These are phyloP conservation scores for Amphiura filiformis DNA, from an alignment of 35 echinoderm and acorn worm species.

Conservation along the genomic window DNA sequence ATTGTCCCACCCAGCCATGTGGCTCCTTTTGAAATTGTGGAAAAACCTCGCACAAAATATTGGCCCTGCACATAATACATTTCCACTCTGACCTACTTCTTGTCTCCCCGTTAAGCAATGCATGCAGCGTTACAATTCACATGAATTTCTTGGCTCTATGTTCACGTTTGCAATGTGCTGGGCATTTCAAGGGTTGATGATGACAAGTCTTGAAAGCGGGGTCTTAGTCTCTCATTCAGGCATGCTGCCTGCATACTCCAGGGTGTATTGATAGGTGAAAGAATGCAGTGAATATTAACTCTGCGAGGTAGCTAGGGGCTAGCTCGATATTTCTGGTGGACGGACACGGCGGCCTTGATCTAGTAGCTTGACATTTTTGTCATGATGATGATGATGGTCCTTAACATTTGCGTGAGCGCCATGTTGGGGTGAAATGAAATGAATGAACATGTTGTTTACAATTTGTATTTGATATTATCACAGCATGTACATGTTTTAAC, in stretches of 20 bases:
- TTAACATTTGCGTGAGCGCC: not conserved
- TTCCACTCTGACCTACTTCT: not conserved
- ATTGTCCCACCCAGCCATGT: not conserved
- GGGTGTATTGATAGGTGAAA: not conserved
- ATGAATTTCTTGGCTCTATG: not conserved
- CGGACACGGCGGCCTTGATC: not conserved
- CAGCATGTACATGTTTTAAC: too few species aligned
- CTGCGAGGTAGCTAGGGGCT: not conserved
- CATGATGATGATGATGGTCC: not conserved
- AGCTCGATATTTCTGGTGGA: not conserved
- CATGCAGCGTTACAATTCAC: not conserved
- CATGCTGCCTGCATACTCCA: not conserved
- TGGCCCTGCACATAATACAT: not conserved
- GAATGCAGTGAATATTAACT: not conserved
- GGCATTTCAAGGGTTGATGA: not conserved
- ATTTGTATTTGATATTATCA: too few species aligned
- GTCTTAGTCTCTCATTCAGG: not conserved
- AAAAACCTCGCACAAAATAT: not conserved
- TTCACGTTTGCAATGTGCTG: not conserved
- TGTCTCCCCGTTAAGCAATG: not conserved
- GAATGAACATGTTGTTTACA: too few species aligned
- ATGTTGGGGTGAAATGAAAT: not conserved
- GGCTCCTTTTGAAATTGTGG: not conserved
- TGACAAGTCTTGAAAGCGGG: too few species aligned
- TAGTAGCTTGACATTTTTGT: not conserved